These are phyloP conservation scores for Ceratina calcarata DNA, from an alignment of 1,140 invertebrate species.

Conservation along the genomic window DNA sequence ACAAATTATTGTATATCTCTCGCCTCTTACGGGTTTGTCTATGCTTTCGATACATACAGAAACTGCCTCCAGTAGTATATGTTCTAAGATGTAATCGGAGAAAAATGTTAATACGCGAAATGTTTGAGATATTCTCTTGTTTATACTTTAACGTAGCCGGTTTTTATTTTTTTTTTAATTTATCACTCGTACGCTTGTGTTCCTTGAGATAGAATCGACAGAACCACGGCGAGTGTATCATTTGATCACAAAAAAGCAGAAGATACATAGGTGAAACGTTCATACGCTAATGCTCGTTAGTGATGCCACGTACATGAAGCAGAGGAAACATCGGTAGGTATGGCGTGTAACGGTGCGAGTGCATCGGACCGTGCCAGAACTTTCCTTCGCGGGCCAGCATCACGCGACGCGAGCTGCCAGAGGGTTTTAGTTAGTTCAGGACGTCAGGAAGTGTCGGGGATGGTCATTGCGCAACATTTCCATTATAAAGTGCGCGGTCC, in stretches of 20 bases:
- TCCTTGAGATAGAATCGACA: too few relatives aligned
- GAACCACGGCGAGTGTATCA: too few relatives aligned
- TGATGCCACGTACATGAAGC: conserved; percentile 30
- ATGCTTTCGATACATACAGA: too few relatives aligned
- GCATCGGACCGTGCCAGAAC: conserved; percentile 56
- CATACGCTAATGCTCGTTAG: neutral
- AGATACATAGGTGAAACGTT: neutral
- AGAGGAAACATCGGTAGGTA: conserved; percentile 13
- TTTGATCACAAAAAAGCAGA: neutral
- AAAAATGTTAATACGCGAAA: too few relatives aligned
- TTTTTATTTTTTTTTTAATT: too few relatives aligned
- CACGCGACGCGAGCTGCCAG: conserved; percentile 13
- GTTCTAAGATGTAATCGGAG: too few relatives aligned
- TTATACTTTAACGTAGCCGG: too few relatives aligned
- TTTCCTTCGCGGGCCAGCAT: conserved; percentile 48
- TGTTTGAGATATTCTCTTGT: too few relatives aligned
- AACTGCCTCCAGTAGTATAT: too few relatives aligned
- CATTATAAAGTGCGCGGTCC: conserved; percentile 12
- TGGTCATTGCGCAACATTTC: conserved; percentile 1
- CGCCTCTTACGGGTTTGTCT: too few relatives aligned
- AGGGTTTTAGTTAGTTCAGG: neutral
- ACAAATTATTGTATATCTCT: too few relatives aligned
- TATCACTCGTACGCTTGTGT: too few relatives aligned
- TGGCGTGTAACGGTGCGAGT: conserved; percentile 60
- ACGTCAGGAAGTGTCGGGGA: neutral